These are phyloP conservation scores for Sciurus vulgaris DNA, from an alignment of 2,797 vertebrate genomes.

Conservation along the genomic window DNA sequence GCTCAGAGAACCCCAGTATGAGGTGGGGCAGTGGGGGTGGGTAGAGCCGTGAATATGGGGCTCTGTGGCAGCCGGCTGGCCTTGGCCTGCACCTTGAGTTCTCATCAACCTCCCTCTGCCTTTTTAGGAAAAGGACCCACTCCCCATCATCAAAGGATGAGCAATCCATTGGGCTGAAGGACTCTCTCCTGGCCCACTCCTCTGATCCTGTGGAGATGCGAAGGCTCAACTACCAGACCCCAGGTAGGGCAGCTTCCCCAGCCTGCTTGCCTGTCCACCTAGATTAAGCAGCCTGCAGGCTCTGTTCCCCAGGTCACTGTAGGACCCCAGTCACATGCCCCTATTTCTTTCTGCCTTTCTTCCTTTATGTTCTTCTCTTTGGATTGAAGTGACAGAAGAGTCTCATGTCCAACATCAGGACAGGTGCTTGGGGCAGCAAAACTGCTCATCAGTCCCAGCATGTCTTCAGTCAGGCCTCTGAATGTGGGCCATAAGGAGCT, in stretches of 20 bases:
- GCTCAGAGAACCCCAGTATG: constrained; percentile 40
- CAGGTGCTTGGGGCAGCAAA: neutral
- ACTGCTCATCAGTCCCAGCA: neutral
- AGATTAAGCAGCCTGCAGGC: neutral
- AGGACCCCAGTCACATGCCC: neutral
- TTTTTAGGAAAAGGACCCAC: constrained; percentile 93
- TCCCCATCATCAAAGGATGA: constrained; percentile 95
- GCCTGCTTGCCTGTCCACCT: neutral
- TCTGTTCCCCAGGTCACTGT: fast-evolving
- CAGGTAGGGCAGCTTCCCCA: constrained; percentile 89
- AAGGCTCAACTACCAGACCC: constrained; percentile 96
- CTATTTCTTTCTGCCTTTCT: neutral
- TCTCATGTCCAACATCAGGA: neutral
- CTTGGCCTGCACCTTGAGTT: neutral
- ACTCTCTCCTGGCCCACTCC: constrained; percentile 93
- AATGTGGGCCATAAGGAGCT: neutral
- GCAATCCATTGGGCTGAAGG: constrained; percentile 93
- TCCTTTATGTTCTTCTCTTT: neutral
- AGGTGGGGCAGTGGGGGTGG: neutral
- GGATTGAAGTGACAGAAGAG: neutral
- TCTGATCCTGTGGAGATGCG: constrained; percentile 98
- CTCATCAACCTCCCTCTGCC: neutral
- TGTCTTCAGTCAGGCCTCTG: neutral
- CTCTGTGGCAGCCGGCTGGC: neutral
- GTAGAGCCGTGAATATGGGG: neutral